Base-by-base conservation (phyloP, 2,888 invertebrate genomes). In the Caenorhabditis sinica region DNA sequence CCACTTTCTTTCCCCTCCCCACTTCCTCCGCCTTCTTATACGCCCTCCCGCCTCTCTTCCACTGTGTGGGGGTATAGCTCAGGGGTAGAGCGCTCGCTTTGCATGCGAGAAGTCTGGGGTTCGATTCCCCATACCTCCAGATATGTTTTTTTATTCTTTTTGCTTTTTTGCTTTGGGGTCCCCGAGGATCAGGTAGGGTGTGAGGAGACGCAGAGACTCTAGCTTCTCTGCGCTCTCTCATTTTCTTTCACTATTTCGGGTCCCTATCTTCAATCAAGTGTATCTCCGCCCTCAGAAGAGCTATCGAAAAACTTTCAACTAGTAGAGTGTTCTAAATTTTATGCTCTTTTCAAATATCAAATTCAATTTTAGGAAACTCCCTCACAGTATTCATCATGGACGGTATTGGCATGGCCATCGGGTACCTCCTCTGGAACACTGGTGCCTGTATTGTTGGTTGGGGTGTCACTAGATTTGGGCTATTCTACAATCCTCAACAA, bases 71-170 rank as follows among this genome's bases (percentile, higher is more conserved):
- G 88, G 82, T 87, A 86, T 88, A 88, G 88, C 87, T 88, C 88
- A 88, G 88, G 83, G 88, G 88, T 88, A 88, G 88, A 88, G 88
- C 88, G 88, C 88, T 88, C 88, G 83, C 88, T 88, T 88, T 86
- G 88, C 88, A 88, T 88, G 88, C 82, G 87, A 88, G 88, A 88
- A 81, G 87, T 77, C 88, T 87, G 87, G 87, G 87, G 86, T 87
- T 87, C 87, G 82, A 87, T 87, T 87, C 87, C 87, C 86, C 82
- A 86, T 86, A 86, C 83, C 86, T 86, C 86, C 86, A 86, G 83
- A 45, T 45, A 15, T 45, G 15, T 45, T 45, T 45, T 45, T 45
- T 17, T 36, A 4, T 4, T 36, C 9, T 36, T 36, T 36, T 4
- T 36, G 9, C 9, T 9, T 36, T 36, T 36, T 36, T 36, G 9